A percentile compares a stretch with the other conserved stretches of the same genome.
Conservation (phyloP, 2,888 invertebrate genomes). For the Platynereis dumerilii region DNA sequence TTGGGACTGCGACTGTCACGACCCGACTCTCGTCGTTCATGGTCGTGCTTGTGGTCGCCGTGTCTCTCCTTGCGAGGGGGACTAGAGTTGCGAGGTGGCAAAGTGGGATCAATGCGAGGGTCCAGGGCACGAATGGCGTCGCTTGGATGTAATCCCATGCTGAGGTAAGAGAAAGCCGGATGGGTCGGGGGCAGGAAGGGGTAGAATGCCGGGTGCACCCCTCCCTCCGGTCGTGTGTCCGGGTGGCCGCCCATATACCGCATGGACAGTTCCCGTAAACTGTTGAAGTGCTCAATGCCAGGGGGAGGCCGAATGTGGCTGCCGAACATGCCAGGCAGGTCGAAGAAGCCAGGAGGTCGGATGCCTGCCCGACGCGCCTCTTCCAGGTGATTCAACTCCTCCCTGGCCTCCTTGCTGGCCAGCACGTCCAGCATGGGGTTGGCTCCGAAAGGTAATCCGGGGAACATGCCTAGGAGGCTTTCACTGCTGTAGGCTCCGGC, state of each 20-base stretch:
- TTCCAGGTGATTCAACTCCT: conserved; percentile 6
- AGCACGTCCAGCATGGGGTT: background rate
- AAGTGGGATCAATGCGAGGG: background rate
- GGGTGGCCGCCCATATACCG: background rate
- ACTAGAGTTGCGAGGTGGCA: conserved; percentile 1
- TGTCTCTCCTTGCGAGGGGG: conserved; percentile 2
- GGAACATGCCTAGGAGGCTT: background rate
- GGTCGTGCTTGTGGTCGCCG: background rate
- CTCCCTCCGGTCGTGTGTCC: background rate
- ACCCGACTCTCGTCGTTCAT: background rate
- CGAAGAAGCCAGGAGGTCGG: background rate
- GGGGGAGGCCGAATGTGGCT: background rate
- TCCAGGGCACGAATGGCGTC: background rate
- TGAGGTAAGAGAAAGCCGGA: background rate
- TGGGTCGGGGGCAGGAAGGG: background rate
- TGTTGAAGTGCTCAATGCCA: background rate
- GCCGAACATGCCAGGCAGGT: conserved; percentile 2
- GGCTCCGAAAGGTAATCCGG: background rate
- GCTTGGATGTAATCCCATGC: conserved; percentile 1
- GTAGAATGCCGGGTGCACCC: conserved; percentile 7
- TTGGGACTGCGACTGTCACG: background rate
- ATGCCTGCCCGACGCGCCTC: background rate
- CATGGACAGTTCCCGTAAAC: conserved; percentile 6
- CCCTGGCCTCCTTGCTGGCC: conserved; percentile 2
- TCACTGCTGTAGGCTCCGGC: conserved; percentile 1